Evolutionary conservation across 2,113 vertebrate species (phyloP).

Genomic region (Emydura subglobosa): DNA sequence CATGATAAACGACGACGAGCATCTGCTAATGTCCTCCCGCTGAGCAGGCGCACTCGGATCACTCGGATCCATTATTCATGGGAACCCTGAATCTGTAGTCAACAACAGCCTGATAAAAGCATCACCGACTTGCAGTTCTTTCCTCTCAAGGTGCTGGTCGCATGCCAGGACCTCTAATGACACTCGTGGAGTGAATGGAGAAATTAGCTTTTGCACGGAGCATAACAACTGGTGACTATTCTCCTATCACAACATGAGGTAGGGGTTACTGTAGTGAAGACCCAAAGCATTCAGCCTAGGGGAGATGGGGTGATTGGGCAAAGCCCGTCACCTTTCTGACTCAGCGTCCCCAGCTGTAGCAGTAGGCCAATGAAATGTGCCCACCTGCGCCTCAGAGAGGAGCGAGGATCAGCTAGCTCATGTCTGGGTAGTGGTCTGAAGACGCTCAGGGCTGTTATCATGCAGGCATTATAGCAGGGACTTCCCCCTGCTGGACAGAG

Average conservation of each 20-base stretch:
- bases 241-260: background rate
- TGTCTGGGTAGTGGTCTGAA: too few relatives aligned
- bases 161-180: background rate
- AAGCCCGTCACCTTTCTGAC: background rate
- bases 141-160: background rate
- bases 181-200: constrained; percentile 17
- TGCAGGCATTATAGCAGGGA: too few relatives aligned
- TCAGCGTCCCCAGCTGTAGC: background rate
- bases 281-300: background rate
- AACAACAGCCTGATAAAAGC: background rate
- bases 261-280: background rate
- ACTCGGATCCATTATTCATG: background rate
- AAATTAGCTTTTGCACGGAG: background rate
- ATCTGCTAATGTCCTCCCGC: background rate
- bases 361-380: background rate
- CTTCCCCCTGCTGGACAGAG: background rate
- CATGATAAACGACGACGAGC: background rate
- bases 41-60: background rate
- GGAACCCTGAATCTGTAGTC: background rate
- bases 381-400: background rate
- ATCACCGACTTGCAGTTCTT: background rate
- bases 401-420: background rate
- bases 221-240: background rate
- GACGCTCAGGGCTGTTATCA: background rate
- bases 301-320: background rate